Evolutionary conservation across 30 jellyfish, hydroid and myxozoan species (phyloP).

Genomic region (Hydra vulgaris): DNA sequence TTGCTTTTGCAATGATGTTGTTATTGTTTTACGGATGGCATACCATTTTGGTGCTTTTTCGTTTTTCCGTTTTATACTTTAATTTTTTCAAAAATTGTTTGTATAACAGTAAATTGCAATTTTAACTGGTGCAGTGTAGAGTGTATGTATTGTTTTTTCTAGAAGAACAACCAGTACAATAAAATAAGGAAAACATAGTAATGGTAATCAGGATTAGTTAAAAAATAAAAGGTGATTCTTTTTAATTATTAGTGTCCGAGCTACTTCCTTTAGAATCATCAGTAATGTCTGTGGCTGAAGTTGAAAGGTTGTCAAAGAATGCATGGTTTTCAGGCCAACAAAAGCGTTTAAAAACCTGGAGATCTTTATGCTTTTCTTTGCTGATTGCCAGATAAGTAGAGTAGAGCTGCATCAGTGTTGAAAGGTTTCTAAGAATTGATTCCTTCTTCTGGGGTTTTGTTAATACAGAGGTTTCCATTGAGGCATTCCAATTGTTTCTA

Average conservation of each 20-base stretch:
- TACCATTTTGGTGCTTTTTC: neutral
- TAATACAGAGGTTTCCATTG: neutral
- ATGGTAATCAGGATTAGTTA: neutral
- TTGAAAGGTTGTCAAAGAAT: neutral
- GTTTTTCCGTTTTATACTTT: neutral
- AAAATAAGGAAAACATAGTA: neutral
- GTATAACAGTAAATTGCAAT: neutral
- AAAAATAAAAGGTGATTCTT: neutral
- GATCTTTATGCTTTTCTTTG: neutral
- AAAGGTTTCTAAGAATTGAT: neutral
- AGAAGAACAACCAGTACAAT: neutral
- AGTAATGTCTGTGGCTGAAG: neutral
- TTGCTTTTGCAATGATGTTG: neutral
- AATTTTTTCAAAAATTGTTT: neutral
- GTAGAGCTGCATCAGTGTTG: neutral
- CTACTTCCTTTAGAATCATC: neutral
- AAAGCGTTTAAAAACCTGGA: neutral
- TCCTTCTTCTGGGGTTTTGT: neutral
- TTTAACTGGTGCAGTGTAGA: neutral
- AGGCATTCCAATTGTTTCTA: neutral
- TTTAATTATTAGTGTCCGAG: neutral
- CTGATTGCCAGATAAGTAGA: neutral
- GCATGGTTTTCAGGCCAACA: neutral
- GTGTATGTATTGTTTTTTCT: neutral
- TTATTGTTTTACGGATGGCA: neutral